Conservation (phyloP, 2,113 vertebrate genomes). For the Jacana jacana region DNA sequence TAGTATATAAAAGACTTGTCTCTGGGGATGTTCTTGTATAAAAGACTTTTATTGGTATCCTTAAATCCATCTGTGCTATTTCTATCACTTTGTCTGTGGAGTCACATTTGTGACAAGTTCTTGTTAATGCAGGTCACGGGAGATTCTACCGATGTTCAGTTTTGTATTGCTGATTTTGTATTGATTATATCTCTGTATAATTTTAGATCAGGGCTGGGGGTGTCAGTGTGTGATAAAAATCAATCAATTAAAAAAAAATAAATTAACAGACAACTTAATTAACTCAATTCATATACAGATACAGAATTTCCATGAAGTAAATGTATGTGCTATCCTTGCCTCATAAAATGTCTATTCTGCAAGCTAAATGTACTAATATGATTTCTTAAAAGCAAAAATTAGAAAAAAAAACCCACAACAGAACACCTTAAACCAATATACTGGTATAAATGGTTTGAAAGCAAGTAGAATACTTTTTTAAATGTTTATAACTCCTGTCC, state of each 20-base stretch:
- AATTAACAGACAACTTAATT: not conserved
- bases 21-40: constrained; percentile 7
- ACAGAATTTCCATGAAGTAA: not conserved
- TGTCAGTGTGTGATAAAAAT: not conserved
- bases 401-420: not conserved
- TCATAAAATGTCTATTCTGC: not conserved
- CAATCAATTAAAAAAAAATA: not conserved
- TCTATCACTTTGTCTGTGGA: not conserved
- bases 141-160: not conserved
- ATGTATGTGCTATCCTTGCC: not conserved
- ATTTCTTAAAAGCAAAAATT: not conserved
- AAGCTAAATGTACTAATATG: not conserved
- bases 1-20: constrained; percentile 4
- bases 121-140: not conserved
- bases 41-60: constrained; percentile 23
- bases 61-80: constrained; percentile 33
- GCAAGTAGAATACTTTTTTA: not conserved
- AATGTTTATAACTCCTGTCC: not conserved
- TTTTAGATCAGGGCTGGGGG: not conserved
- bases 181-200: too few relatives aligned
- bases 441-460: not conserved
- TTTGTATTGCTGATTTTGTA: not conserved
- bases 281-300: not conserved
- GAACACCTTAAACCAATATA: not conserved
- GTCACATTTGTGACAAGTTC: not conserved